phyloP scores from a whole-genome alignment of 1,140 invertebrate genomes.

The Drosophila kurseongensis region DNA sequence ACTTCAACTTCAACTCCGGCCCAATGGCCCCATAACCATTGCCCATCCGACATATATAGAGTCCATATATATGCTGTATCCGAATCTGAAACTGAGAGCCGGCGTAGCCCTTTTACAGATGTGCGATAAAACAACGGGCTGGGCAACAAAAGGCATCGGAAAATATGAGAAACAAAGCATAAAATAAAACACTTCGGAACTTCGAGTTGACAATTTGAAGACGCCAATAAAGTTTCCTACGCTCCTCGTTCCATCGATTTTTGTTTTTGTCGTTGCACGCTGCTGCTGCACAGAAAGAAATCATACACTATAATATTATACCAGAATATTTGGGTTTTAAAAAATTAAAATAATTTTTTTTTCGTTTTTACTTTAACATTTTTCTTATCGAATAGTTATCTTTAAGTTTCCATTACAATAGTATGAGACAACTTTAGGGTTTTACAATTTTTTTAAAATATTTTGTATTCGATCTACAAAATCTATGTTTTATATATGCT shows the following conservation, averaged over 20 bases:
- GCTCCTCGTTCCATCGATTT: slow-evolving; percentile 40
- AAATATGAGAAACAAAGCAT: slow-evolving; percentile 82
- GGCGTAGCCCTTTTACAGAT: slow-evolving; percentile 76
- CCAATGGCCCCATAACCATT: slow-evolving; percentile 38
- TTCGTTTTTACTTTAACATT: no score
- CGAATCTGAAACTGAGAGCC: slow-evolving; percentile 32
- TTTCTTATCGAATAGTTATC: no score
- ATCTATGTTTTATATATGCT: no score
- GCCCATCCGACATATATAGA: slow-evolving; percentile 26
- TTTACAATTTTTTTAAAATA: no score
- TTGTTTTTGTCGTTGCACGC: slow-evolving; percentile 17
- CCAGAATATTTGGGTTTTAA: no score
- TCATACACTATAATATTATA: background rate
- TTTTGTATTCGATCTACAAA: no score
- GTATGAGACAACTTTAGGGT: no score
- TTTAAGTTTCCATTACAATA: no score
- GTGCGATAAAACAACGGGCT: slow-evolving; percentile 70
- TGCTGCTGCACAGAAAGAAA: slow-evolving; percentile 13
- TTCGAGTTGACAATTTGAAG: slow-evolving; percentile 80
- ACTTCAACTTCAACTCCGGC: slow-evolving; percentile 43
- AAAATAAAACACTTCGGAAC: slow-evolving; percentile 79
- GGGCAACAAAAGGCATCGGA: slow-evolving; percentile 65
- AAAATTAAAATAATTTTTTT: no score
- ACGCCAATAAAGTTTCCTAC: slow-evolving; percentile 76
- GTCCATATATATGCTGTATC: slow-evolving; percentile 28